Percentiles rank a stretch among this genome's conserved stretches.
phyloP scores from a whole-genome alignment of 2,888 invertebrate genomes.

The Lasioglossum oenotherae region DNA sequence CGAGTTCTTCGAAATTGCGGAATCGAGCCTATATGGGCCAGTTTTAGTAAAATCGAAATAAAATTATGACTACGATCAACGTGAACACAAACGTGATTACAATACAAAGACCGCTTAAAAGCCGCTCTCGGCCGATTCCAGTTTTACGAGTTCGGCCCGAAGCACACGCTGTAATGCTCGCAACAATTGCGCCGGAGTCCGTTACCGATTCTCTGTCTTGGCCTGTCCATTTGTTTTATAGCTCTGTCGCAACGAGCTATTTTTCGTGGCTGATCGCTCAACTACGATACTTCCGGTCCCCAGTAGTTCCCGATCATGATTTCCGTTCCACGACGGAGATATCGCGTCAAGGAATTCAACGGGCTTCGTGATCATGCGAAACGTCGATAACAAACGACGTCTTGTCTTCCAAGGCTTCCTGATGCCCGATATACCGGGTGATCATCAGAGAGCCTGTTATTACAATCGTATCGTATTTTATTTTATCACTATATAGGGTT shows the following conservation, averaged over 20 bases:
- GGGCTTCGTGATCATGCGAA: conserved; percentile 39
- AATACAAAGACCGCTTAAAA: not conserved
- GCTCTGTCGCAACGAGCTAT: not conserved
- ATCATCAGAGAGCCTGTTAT: not conserved
- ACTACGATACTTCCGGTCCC: not conserved
- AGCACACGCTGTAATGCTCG: not conserved
- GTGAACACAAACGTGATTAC: not conserved
- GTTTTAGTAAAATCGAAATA: not conserved
- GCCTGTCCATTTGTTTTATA: conserved; percentile 27
- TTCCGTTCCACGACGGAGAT: conserved; percentile 46
- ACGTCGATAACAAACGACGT: conserved; percentile 59
- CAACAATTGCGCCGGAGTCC: conserved; percentile 26
- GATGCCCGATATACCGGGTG: not conserved
- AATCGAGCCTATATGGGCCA: not conserved
- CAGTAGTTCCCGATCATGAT: conserved; percentile 39
- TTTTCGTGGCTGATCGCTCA: conserved; percentile 27
- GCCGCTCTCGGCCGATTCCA: not conserved
- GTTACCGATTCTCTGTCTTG: not conserved
- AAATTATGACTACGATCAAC: too few relatives aligned
- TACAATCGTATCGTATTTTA: not conserved
- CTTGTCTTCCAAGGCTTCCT: conserved; percentile 19
- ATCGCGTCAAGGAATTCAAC: conserved; percentile 48
- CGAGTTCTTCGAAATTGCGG: not conserved
- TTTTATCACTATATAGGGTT: not conserved
- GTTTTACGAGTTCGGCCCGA: conserved; percentile 8